Percentiles rank a stretch among this genome's conserved stretches.
phyloP scores from a whole-genome alignment of 1,140 invertebrate species.

The Drosophila pachea region DNA sequence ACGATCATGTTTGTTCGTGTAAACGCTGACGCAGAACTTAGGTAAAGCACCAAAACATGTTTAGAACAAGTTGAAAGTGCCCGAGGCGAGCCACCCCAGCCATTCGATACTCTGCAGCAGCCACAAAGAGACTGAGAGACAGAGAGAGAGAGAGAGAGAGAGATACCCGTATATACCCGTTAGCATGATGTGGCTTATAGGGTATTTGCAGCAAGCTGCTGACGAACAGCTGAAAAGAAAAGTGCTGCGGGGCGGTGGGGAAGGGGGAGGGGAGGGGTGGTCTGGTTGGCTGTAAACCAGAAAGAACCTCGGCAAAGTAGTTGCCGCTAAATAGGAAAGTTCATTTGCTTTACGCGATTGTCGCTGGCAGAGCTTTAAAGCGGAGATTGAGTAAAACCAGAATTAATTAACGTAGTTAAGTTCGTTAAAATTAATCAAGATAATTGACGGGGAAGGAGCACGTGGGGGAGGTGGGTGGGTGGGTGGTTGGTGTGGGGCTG shows the following conservation, averaged over 20 bases:
- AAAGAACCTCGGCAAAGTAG: conserved; percentile 14
- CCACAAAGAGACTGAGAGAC: background rate
- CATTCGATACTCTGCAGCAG: conserved; percentile 1
- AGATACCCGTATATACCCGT: background rate
- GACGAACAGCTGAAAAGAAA: conserved; percentile 53
- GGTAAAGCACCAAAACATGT: conserved; percentile 27
- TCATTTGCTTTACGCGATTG: conserved; percentile 22
- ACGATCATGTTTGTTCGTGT: conserved; percentile 12
- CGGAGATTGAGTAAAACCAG: conserved; percentile 23
- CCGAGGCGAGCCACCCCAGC: background rate
- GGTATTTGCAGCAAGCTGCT: conserved; percentile 15
- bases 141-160: no score
- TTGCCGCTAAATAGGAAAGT: conserved; percentile 41
- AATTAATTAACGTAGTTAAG: conserved; percentile 28
- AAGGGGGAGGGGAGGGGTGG: background rate
- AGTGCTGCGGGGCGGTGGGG: conserved; percentile 33
- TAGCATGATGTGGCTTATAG: background rate
- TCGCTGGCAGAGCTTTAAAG: conserved; percentile 15
- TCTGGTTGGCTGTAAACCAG: no score
- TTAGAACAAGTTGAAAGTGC: conserved; percentile 9
- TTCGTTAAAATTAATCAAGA: conserved; percentile 11
- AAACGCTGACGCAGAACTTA: conserved; percentile 13
- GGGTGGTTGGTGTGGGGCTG: background rate
- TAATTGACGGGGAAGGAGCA: background rate
- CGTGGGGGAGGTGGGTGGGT: background rate